Evolutionary conservation across 2,888 invertebrate species (phyloP).

Genomic region (Rhagium mordax): DNA sequence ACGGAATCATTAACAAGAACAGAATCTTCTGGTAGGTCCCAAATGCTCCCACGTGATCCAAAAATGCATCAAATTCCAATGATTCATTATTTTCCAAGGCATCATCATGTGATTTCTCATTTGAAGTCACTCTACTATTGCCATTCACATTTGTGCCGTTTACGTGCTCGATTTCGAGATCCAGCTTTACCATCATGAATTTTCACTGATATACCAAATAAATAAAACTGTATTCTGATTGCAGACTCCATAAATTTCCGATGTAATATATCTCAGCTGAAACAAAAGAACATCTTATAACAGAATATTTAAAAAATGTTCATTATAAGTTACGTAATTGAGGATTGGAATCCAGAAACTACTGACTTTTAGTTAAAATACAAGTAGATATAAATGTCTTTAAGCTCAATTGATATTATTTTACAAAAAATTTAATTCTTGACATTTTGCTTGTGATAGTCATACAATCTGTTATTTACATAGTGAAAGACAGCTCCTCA

Average conservation of each 20-base stretch:
- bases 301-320: no score
- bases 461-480: no score
- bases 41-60: slow-evolving; percentile 1
- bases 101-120: neutral
- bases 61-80: slow-evolving; percentile 3
- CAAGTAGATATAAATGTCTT: no score
- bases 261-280: neutral
- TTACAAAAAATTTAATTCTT: no score
- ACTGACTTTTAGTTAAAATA: no score
- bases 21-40: slow-evolving; percentile 20
- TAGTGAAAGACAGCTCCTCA: no score
- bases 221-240: neutral
- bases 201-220: neutral
- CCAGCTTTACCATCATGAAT: neutral
- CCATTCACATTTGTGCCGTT: neutral
- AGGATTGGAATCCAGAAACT: no score
- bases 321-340: no score
- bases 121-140: neutral
- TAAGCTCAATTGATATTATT: no score
- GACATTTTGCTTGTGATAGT: no score
- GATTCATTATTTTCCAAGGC: neutral
- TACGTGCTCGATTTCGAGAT: neutral
- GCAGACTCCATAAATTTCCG: neutral
- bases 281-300: neutral
- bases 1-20: slow-evolving; percentile 23